Evolutionary conservation across 2,888 invertebrate species (phyloP).

Genomic region (Phoenoteleia sp.): DNA sequence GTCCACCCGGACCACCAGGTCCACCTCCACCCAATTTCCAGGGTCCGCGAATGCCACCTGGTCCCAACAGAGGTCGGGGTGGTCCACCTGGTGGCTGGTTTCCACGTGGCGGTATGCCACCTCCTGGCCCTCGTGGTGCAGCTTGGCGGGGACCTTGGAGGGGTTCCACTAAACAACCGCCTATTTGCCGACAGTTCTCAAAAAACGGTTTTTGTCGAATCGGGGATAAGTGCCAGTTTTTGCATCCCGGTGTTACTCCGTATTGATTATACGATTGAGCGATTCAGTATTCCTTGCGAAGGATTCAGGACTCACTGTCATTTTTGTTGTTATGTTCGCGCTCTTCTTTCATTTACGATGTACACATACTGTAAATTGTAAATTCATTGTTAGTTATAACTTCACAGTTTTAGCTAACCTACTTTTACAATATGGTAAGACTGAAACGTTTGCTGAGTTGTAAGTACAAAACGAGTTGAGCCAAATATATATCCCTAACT

Average conservation of each 20-base stretch:
- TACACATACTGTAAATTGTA: slow-evolving; percentile 49
- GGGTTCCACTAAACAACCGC: slow-evolving; percentile 83
- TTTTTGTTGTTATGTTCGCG: not conserved
- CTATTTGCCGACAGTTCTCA: slow-evolving; percentile 92
- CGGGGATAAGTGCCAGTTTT: slow-evolving; percentile 94
- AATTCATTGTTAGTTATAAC: slow-evolving; percentile 5
- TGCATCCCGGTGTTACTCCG: slow-evolving; percentile 91
- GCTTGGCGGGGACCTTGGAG: slow-evolving; percentile 87
- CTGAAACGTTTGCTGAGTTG: too few relatives aligned
- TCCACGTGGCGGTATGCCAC: slow-evolving; percentile 83
- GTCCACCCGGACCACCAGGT: slow-evolving; percentile 59
- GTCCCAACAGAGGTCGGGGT: slow-evolving; percentile 83
- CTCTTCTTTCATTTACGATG: slow-evolving; percentile 29
- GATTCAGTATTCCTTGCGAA: not conserved
- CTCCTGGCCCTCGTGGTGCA: slow-evolving; percentile 81
- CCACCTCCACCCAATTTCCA: slow-evolving; percentile 79
- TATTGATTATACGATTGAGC: slow-evolving; percentile 75
- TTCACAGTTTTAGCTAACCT: too few relatives aligned
- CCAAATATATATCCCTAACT: too few relatives aligned
- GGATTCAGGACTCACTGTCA: not conserved
- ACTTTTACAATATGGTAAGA: too few relatives aligned
- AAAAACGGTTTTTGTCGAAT: slow-evolving; percentile 94
- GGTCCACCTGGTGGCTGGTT: slow-evolving; percentile 86
- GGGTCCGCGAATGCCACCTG: slow-evolving; percentile 80
- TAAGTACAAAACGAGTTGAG: too few relatives aligned